A percentile compares a stretch with the other conserved stretches of the same genome.
Evolutionary conservation across 2,888 invertebrate genomes (phyloP).

Genomic region (Thalpophila matura): DNA sequence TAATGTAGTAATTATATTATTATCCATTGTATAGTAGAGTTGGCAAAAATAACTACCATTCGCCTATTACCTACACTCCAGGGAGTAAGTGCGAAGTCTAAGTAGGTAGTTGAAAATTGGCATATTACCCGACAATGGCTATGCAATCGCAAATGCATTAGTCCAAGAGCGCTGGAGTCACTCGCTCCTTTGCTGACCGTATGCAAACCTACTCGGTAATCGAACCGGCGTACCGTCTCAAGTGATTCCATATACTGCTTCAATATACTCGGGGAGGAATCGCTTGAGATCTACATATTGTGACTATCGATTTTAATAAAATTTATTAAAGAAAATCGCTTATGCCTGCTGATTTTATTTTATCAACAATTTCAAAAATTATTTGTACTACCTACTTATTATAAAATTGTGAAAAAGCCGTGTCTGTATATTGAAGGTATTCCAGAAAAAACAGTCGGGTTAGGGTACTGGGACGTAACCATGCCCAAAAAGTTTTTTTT

Average conservation of each 20-base stretch:
- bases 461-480: too few relatives aligned
- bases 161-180: constrained; percentile 67
- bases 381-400: too few relatives aligned
- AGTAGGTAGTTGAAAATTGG: constrained; percentile 58
- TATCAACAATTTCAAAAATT: too few relatives aligned
- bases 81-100: constrained; percentile 41
- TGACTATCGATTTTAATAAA: constrained; percentile 3
- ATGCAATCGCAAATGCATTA: constrained; percentile 84
- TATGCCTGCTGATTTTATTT: too few relatives aligned
- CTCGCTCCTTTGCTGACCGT: constrained; percentile 57
- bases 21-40: too few relatives aligned
- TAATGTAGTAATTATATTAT: too few relatives aligned
- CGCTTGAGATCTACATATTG: constrained; percentile 29
- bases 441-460: too few relatives aligned
- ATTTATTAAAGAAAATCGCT: background rate
- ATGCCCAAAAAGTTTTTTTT: too few relatives aligned
- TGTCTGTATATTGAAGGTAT: too few relatives aligned
- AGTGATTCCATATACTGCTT: constrained; percentile 66
- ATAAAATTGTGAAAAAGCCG: too few relatives aligned
- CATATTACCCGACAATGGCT: constrained; percentile 67
- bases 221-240: constrained; percentile 68
- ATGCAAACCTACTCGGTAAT: constrained; percentile 69
- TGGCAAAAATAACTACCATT: too few relatives aligned
- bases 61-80: background rate
- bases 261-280: constrained; percentile 24